These are phyloP conservation scores for Psephotus haematonotus DNA, from an alignment of 2,113 vertebrate genomes.

Conservation along the genomic window DNA sequence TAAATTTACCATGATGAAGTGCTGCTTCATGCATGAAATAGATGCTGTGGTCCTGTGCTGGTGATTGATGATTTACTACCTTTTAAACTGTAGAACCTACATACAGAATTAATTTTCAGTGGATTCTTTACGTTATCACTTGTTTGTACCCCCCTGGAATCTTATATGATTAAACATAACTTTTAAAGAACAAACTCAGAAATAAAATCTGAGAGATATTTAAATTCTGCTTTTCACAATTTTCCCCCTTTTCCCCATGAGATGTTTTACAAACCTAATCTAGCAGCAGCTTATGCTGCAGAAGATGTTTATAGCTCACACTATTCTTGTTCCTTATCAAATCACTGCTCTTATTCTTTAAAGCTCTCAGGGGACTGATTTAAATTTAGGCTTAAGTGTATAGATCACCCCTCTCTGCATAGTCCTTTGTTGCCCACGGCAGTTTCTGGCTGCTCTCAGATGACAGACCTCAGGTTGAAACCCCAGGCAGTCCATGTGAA, in stretches of 20 bases:
- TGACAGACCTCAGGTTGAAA: not conserved
- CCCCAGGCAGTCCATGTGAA: not conserved
- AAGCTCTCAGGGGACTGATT: not conserved
- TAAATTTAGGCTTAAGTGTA: not conserved
- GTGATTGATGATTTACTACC: not conserved
- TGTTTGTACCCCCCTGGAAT: not conserved
- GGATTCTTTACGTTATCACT: not conserved
- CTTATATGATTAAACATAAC: not conserved
- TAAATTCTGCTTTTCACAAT: not conserved
- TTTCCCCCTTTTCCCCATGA: not conserved
- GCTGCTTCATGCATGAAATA: constrained; percentile 21
- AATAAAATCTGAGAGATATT: not conserved
- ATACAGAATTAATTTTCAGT: not conserved
- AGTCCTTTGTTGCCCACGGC: fast-evolving
- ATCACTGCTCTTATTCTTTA: not conserved
- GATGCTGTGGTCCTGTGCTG: not conserved
- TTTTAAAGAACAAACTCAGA: not conserved
- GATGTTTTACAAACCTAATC: not conserved
- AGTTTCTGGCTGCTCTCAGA: not conserved
- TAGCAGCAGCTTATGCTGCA: not conserved
- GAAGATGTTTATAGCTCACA: not conserved
- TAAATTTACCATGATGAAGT: constrained; percentile 32
- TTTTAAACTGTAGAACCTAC: not conserved
- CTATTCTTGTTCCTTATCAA: not conserved
- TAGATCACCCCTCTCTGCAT: not conserved